A percentile compares a stretch with the other conserved stretches of the same genome.
These are phyloP conservation scores for Elaphurus davidianus DNA, from an alignment of 2,113 vertebrate species.

Conservation along the genomic window DNA sequence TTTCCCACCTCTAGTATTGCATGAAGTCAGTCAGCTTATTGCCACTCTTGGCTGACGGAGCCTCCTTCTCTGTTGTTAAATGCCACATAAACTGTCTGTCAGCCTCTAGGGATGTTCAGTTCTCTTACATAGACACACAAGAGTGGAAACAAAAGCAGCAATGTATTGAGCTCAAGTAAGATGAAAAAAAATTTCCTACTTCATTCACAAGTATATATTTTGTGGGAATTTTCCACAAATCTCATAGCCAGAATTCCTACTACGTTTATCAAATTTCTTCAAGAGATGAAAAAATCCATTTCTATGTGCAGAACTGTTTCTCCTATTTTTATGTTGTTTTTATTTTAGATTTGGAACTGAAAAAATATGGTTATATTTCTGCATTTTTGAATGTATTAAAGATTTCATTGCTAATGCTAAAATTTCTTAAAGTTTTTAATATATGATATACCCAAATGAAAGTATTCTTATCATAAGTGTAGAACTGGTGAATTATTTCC, in stretches of 20 bases:
- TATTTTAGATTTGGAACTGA: background rate
- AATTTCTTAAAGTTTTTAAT: constrained; percentile 27
- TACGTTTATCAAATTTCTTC: constrained; percentile 47
- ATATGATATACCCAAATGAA: background rate
- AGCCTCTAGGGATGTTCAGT: constrained; percentile 69
- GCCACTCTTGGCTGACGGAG: constrained; percentile 71
- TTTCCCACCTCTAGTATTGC: constrained; percentile 71
- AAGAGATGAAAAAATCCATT: background rate
- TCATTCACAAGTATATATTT: constrained; percentile 66
- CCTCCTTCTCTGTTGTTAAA: constrained; percentile 78
- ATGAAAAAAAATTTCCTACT: constrained; percentile 54
- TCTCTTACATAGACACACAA: constrained; percentile 65
- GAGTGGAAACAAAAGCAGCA: constrained; percentile 47
- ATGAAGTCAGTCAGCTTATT: constrained; percentile 73
- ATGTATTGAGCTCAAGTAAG: background rate
- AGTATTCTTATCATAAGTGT: background rate
- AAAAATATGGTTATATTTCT: background rate
- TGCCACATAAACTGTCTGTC: constrained; percentile 78
- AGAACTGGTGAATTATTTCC: background rate
- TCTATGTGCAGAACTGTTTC: background rate
- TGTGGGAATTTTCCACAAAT: constrained; percentile 59
- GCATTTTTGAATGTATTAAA: constrained; percentile 10
- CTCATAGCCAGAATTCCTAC: constrained; percentile 63
- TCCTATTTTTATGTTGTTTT: background rate
- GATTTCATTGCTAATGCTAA: background rate